Percentiles rank a stretch among this genome's conserved stretches.
phyloP scores from a whole-genome alignment of 2,113 vertebrate genomes.

The Dromas ardeola region DNA sequence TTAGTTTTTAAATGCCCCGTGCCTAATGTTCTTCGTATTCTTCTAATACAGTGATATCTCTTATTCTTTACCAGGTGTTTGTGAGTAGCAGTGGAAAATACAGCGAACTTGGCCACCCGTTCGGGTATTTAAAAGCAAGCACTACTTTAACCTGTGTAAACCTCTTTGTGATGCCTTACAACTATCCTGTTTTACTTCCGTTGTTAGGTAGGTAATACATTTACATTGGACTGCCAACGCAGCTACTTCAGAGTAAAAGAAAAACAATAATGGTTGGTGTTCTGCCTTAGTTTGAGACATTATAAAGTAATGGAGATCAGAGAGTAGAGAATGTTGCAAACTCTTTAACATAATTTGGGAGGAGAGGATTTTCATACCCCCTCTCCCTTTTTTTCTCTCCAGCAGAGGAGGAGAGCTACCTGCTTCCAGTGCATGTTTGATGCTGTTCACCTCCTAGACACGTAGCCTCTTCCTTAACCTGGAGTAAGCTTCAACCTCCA shows the following conservation, averaged over 20 bases:
- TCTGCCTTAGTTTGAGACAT: constrained; percentile 54
- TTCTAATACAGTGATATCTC: neutral
- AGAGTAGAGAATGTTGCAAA: constrained; percentile 70
- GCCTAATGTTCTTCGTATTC: neutral
- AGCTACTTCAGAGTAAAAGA: constrained; percentile 37
- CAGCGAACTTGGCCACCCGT: constrained; percentile 82
- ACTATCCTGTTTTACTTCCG: constrained; percentile 84
- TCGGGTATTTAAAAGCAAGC: constrained; percentile 87
- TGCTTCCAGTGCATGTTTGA: constrained; percentile 71
- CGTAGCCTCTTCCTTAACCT: constrained; percentile 76
- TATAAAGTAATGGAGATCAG: constrained; percentile 57
- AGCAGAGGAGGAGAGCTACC: constrained; percentile 68
- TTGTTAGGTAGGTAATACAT: constrained; percentile 79
- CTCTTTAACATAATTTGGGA: constrained; percentile 56
- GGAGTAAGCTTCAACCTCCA: constrained; percentile 70
- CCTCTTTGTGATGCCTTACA: constrained; percentile 88
- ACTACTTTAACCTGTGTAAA: constrained; percentile 85
- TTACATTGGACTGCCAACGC: neutral
- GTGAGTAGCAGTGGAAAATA: constrained; percentile 84
- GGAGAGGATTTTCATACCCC: constrained; percentile 68
- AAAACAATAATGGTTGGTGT: constrained; percentile 4
- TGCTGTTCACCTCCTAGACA: constrained; percentile 72
- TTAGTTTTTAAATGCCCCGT: neutral
- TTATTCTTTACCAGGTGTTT: constrained; percentile 76
- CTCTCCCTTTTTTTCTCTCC: constrained; percentile 72